A percentile compares a stretch with the other conserved stretches of the same genome.
phyloP scores from a whole-genome alignment of 2,113 vertebrate genomes.

The Rhynchomys soricoides region DNA sequence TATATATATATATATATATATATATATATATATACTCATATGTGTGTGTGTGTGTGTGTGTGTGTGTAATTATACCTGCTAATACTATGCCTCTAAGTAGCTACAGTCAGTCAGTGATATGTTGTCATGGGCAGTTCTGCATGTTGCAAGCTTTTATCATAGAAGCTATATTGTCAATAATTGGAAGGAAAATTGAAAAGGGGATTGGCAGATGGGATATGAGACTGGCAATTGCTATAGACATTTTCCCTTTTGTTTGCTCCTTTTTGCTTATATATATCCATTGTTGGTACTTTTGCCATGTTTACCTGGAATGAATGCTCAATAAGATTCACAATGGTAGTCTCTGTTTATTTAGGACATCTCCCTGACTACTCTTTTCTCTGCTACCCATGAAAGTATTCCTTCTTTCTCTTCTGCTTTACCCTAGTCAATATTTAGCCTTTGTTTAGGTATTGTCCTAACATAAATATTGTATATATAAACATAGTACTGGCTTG shows the following conservation, averaged over 20 bases:
- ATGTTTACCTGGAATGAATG: neutral
- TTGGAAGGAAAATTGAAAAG: neutral
- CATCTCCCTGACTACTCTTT: neutral
- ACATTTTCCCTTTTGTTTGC: neutral
- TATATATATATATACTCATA: neutral
- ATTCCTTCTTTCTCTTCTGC: neutral
- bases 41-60: too few species aligned
- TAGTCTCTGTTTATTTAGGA: neutral
- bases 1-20: neutral
- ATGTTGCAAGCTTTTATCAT: neutral
- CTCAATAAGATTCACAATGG: neutral
- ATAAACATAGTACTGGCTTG: neutral
- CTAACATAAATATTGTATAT: neutral
- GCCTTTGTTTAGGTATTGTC: neutral
- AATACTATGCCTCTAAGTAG: neutral
- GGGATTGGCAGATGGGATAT: neutral
- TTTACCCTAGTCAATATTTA: neutral
- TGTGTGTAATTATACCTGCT: neutral
- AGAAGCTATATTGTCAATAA: neutral
- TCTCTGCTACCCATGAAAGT: neutral
- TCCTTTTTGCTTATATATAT: neutral
- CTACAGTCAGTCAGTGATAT: neutral
- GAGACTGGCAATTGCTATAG: neutral
- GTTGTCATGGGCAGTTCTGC: neutral
- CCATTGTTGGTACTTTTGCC: neutral